Conservation (phyloP, 2,888 invertebrate genomes). For the Mellilla xanthometata region DNA sequence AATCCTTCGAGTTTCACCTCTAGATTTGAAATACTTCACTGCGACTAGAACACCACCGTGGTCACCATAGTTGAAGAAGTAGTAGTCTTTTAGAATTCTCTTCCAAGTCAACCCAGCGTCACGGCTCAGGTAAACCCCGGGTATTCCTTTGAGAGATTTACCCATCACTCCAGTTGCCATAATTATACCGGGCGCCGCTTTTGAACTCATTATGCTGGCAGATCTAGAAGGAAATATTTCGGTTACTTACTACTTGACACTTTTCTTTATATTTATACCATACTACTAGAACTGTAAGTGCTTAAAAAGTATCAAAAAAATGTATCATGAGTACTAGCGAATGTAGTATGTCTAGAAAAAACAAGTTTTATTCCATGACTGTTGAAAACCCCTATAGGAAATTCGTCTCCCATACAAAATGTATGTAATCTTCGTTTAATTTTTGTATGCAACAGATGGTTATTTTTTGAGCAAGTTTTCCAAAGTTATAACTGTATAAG, state of each 20-base stretch:
- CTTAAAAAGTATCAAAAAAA: no score
- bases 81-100: constrained; percentile 89
- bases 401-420: no score
- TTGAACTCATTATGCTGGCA: constrained; percentile 91
- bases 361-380: no score
- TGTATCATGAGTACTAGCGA: no score
- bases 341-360: no score
- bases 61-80: constrained; percentile 95
- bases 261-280: no score
- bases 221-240: constrained; percentile 68
- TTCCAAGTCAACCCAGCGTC: constrained; percentile 83
- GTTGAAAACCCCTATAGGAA: no score
- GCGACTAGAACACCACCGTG: constrained; percentile 95
- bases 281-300: no score
- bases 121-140: constrained; percentile 84
- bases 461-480: no score
- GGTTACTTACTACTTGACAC: neutral
- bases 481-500: no score
- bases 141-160: constrained; percentile 89
- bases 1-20: constrained; percentile 90
- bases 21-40: constrained; percentile 89
- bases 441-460: no score
- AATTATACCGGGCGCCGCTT: constrained; percentile 94
- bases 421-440: no score
- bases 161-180: constrained; percentile 87